phyloP scores from a whole-genome alignment of 2,888 invertebrate species.

The Bedellia somnulentella region DNA sequence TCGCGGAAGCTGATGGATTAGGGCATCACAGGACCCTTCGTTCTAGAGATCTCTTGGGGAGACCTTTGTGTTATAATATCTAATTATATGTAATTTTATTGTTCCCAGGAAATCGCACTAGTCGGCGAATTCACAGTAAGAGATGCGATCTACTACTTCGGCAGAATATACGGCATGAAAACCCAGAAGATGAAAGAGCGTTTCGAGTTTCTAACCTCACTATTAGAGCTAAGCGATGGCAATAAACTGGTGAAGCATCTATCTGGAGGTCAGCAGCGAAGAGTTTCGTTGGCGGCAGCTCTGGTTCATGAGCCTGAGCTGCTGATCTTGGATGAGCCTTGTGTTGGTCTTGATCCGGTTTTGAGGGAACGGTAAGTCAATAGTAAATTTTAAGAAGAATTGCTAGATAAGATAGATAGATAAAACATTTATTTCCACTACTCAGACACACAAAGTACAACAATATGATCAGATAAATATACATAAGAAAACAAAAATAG shows the following conservation, averaged over 20 bases:
- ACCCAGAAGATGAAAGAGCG: slow-evolving; percentile 65
- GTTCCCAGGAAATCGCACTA: slow-evolving; percentile 74
- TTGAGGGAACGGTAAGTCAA: slow-evolving; percentile 72
- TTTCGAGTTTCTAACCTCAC: slow-evolving; percentile 67
- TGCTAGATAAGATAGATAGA: neutral
- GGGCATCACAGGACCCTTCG: too few species aligned
- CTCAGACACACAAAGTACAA: too few species aligned
- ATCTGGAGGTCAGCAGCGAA: slow-evolving; percentile 88
- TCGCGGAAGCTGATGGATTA: too few species aligned
- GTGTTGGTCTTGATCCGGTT: slow-evolving; percentile 91
- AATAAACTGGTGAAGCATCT: slow-evolving; percentile 66
- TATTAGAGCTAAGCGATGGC: slow-evolving; percentile 76
- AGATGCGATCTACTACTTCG: slow-evolving; percentile 86
- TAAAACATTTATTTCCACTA: too few species aligned
- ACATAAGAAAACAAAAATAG: too few species aligned
- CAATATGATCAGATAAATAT: too few species aligned
- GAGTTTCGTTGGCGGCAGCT: slow-evolving; percentile 87
- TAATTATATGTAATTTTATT: too few species aligned
- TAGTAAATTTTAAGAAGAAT: too few species aligned
- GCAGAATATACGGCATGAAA: slow-evolving; percentile 79
- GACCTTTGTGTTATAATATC: too few species aligned
- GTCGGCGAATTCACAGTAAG: slow-evolving; percentile 79
- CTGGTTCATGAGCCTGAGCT: slow-evolving; percentile 87
- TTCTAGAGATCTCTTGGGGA: too few species aligned
- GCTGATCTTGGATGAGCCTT: slow-evolving; percentile 89